phyloP scores from a whole-genome alignment of 2,797 vertebrate species.

The Linurgus olivaceus region DNA sequence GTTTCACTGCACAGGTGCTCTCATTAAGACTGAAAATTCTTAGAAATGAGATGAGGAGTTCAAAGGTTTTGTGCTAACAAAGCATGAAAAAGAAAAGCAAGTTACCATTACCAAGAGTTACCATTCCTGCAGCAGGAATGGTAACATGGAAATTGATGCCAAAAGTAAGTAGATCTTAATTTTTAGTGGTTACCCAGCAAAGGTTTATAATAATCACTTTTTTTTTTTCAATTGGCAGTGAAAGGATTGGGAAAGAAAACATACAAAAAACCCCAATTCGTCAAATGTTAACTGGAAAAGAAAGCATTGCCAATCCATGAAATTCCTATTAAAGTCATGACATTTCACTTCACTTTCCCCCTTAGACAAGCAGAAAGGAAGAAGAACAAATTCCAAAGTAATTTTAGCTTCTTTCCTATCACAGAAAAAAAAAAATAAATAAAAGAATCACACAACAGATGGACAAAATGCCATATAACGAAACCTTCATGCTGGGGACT shows the following conservation, averaged over 20 bases:
- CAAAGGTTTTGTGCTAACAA: background rate
- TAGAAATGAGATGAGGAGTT: background rate
- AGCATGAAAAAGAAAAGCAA: background rate
- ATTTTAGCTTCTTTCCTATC: background rate
- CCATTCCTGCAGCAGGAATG: background rate
- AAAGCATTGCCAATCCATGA: background rate
- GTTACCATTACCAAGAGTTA: background rate
- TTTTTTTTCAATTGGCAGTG: background rate
- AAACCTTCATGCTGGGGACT: background rate
- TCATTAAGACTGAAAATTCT: background rate
- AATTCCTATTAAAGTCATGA: background rate
- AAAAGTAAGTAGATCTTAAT: background rate
- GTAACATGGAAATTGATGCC: background rate
- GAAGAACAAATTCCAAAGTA: background rate
- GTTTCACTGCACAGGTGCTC: background rate
- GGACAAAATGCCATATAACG: background rate
- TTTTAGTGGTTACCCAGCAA: background rate
- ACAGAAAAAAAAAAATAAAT: background rate
- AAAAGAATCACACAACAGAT: constrained; percentile 9
- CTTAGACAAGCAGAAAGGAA: background rate
- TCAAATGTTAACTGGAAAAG: background rate
- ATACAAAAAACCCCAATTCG: accelerated
- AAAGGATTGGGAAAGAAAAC: background rate
- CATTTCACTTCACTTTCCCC: background rate
- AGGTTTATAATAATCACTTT: background rate